phyloP scores from a whole-genome alignment of 1,140 invertebrate species.

The Eurosta solidaginis region DNA sequence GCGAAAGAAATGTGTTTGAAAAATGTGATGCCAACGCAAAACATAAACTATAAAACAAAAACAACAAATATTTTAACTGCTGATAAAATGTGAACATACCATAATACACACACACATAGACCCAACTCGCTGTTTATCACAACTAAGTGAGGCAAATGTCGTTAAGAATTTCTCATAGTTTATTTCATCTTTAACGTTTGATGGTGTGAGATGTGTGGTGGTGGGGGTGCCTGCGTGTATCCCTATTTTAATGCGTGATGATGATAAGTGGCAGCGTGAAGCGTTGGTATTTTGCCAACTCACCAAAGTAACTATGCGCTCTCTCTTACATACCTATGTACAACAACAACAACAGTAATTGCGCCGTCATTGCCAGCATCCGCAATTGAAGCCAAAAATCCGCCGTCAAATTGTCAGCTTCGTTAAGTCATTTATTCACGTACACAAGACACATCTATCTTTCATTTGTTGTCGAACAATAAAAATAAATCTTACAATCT shows the following conservation, averaged over 20 bases:
- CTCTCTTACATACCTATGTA: background rate
- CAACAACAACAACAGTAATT: background rate
- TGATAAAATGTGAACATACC: background rate
- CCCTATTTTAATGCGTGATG: background rate
- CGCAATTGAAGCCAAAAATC: too few species aligned
- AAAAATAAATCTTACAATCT: background rate
- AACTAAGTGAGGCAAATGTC: background rate
- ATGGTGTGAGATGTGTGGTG: too few species aligned
- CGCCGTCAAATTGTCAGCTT: background rate
- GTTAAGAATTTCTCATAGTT: background rate
- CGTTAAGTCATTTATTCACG: background rate
- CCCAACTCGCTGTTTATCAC: background rate
- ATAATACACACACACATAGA: background rate
- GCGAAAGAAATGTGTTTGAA: background rate
- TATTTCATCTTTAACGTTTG: background rate
- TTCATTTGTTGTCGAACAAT: background rate
- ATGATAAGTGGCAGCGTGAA: background rate
- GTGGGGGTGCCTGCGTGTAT: background rate
- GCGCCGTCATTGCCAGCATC: background rate
- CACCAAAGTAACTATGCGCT: background rate
- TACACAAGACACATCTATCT: background rate
- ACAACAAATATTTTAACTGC: background rate
- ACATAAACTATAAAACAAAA: background rate
- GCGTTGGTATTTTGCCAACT: background rate
- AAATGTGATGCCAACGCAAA: background rate